Evolutionary conservation across 1,140 invertebrate species (phyloP), one percentile per base, ranked within the genome.

Genomic region (Drosophila trapezifrons): DNA sequence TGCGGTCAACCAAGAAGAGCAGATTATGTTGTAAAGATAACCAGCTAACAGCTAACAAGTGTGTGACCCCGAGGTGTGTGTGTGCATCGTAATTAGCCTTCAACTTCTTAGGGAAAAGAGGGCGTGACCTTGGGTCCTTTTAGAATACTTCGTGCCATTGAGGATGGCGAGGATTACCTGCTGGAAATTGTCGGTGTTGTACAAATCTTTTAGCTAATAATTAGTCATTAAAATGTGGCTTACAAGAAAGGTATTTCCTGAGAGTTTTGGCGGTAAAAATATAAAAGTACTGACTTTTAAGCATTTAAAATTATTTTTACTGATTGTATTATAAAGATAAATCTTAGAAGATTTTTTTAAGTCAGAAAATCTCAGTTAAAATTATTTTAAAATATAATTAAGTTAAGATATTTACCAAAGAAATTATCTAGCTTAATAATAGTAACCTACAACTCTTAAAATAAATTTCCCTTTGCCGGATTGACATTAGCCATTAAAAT

Each of bases 1-100:
- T 89, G 83, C 55, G 83, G 83, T 89, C 84, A 79, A 40, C 62
- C 38, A 10, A 10, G 59, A 46, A 73, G 77, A 85, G 65, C 67
- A 71, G 64, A 70, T 72, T 72, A 77, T 56, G 56, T 54, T 69
- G 69, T 72, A 71, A 72, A 72, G 69, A 72, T 71, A 69, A 71
- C 54, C 29, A 59, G 56, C 40, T 17, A 49, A 15, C 18, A 15
- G 58, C 17, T 15, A 32, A 69, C 42, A 49, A 62, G 76, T 83
- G 78, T 40, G 54, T 75, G 72, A 40, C 52, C 72, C 43, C 52
- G 27, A 72, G 52, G 65, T 71, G 67, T 71, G 51, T 71, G 51
- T 38, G 51, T 38, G 65, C 51, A 51, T 42, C 25, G 27, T 70
- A 57, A 70, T 72, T 49, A 71, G 27, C 29, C n/a, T 3, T 32